These are phyloP conservation scores for Holothuria glaberrima DNA, from an alignment of 35 echinoderm and acorn worm species.

Conservation along the genomic window DNA sequence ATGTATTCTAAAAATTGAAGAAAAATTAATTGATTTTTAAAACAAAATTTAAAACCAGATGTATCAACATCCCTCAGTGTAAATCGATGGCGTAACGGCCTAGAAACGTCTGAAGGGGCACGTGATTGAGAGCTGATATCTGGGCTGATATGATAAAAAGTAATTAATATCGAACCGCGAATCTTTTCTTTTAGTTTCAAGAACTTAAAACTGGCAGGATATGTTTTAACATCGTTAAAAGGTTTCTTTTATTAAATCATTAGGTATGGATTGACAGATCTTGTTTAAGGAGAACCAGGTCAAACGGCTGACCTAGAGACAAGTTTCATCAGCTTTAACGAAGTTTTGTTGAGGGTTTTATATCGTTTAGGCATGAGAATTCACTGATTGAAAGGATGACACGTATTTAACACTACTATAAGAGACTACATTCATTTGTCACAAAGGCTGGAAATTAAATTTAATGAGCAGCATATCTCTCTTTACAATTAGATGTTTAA, in stretches of 20 bases:
- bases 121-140: slow-evolving; percentile 17
- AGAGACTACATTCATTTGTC: too few species aligned
- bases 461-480: too few species aligned
- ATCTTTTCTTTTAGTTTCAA: slow-evolving; percentile 8
- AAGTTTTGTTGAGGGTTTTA: too few species aligned
- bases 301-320: slow-evolving; percentile 9
- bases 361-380: too few species aligned
- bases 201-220: slow-evolving; percentile 36
- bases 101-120: slow-evolving; percentile 27
- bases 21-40: slow-evolving; percentile 53
- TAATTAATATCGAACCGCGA: slow-evolving; percentile 10
- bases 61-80: slow-evolving; percentile 26
- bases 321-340: too few species aligned
- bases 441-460: too few species aligned
- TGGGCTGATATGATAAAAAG: slow-evolving; percentile 40
- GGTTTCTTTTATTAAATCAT: slow-evolving; percentile 41
- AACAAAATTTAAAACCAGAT: slow-evolving; percentile 54
- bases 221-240: slow-evolving; percentile 5
- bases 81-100: slow-evolving; percentile 42
- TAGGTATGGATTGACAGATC: background rate
- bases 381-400: too few species aligned
- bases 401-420: too few species aligned
- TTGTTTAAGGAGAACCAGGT: background rate
- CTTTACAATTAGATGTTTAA: too few species aligned
- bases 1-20: slow-evolving; percentile 31